Base-by-base conservation (phyloP, 2,113 vertebrate genomes). In the Gymnocephalus cernua region DNA sequence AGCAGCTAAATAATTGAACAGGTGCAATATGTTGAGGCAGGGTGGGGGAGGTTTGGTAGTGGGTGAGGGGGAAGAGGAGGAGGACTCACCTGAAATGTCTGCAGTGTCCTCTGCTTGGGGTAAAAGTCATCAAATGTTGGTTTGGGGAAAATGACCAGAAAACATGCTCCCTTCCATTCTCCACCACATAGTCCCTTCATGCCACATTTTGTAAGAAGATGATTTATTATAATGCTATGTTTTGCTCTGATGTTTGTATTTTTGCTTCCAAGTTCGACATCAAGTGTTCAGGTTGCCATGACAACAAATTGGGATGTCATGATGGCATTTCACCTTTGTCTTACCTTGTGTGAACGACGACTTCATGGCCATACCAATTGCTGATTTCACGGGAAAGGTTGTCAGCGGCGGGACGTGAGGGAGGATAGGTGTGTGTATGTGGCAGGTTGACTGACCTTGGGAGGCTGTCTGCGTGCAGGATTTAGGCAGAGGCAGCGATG, bases 1-100 rank as follows among this genome's bases (percentile, higher is more conserved):
- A 91, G 92, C 81, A 79, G 86, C 90, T 97, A 95, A 97, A 98
- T 98, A 95, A 98, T 98, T 97, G 91, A 98, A 92, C 88, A 93
- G 93, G 93, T 95, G 94, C 92, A 95, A 94, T 95, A 93, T 96
- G 95, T 95, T 96, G 93, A 93, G 91, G 92, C 85, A 80, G 79
- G 66, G 67, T 58, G 73, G 74, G 70, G 83, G 80, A 54, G 73
- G 74, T 54, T 69, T 0, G 54, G 63, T 21, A 4, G 54, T 29
- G 70, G 65, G 58, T 18, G 82, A 62, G 64, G 21, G 29, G 65
- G 23, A 38, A n/a, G 9, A 48, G 63, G 77, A 75, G 59, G 48
- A 75, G 71, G 89, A 86, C 66, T 92, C 85, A 89, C 83, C 82
- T 62, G 90, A 93, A 94, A 90, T 90, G 92, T 80, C 85, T 94